Evolutionary conservation across 2,113 vertebrate species (phyloP).

Genomic region (Trogon melanurus): DNA sequence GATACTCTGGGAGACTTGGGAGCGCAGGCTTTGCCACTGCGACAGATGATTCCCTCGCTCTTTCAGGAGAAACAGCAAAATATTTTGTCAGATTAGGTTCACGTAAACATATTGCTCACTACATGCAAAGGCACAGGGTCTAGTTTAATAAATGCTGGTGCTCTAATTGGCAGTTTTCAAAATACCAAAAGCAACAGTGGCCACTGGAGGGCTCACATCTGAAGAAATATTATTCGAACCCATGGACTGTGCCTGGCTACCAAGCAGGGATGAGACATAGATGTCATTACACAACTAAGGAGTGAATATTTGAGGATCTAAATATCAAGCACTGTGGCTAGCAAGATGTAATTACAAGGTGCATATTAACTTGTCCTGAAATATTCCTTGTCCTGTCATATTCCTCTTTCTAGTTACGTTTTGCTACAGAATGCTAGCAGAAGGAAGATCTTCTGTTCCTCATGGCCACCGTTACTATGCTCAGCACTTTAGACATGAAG

Average conservation of each 20-base stretch:
- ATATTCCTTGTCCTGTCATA: not conserved
- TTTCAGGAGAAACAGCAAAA: not conserved
- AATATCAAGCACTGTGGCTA: rapidly evolving
- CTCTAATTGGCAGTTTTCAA: not conserved
- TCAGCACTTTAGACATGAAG: not conserved
- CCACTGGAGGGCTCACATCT: not conserved
- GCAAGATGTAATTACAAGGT: not conserved
- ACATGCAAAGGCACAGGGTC: not conserved
- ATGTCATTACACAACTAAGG: not conserved
- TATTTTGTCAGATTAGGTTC: not conserved
- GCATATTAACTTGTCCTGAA: not conserved
- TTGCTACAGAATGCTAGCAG: not conserved
- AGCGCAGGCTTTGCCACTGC: not conserved
- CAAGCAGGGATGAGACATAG: not conserved
- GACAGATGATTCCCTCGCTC: not conserved
- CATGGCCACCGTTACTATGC: no score
- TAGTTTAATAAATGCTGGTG: not conserved
- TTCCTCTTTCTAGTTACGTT: not conserved
- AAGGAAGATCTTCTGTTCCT: not conserved
- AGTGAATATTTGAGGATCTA: not conserved
- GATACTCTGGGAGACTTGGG: not conserved
- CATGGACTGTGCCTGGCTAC: not conserved
- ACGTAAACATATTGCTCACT: not conserved
- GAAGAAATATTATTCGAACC: not conserved
- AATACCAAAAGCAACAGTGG: not conserved